These are phyloP conservation scores for Coregonus suidteri DNA, from an alignment of 2,797 vertebrate species.

Conservation along the genomic window DNA sequence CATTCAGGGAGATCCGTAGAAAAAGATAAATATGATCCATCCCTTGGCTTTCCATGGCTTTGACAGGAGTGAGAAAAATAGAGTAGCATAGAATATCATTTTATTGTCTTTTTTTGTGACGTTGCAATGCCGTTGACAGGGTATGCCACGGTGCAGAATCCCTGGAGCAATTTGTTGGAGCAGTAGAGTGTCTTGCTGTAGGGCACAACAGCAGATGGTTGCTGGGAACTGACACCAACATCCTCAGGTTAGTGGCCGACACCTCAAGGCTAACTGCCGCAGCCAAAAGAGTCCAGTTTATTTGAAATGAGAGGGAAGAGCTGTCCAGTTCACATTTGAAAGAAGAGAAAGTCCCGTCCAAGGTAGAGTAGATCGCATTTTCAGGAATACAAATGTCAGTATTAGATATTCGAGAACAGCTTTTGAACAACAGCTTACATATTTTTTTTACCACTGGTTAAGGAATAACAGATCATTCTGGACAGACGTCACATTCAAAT, in stretches of 20 bases:
- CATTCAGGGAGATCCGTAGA: constrained; percentile 52
- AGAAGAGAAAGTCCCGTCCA: not conserved
- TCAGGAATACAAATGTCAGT: constrained; percentile 13
- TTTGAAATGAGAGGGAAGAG: too few species aligned
- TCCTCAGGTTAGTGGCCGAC: not conserved
- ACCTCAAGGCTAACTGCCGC: too few species aligned
- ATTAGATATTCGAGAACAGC: constrained; percentile 25
- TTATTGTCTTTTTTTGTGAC: not conserved
- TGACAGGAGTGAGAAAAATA: constrained; percentile 38
- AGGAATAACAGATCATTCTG: constrained; percentile 35
- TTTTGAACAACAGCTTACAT: constrained; percentile 45
- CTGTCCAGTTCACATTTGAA: constrained; percentile 46
- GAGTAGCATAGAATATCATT: not conserved
- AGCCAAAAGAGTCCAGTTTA: too few species aligned
- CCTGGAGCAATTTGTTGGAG: not conserved
- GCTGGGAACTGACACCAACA: not conserved
- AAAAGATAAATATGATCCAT: constrained; percentile 47
- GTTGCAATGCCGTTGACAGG: not conserved
- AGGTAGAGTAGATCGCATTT: constrained; percentile 36
- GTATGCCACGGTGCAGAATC: not conserved
- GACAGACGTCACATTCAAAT: constrained; percentile 27
- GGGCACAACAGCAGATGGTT: not conserved
- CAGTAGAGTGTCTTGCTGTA: not conserved
- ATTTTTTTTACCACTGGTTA: constrained; percentile 12
- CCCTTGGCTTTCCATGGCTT: constrained; percentile 58